These are phyloP conservation scores for Oreochromis spilurus DNA, from an alignment of 2,113 vertebrate species.

Conservation along the genomic window DNA sequence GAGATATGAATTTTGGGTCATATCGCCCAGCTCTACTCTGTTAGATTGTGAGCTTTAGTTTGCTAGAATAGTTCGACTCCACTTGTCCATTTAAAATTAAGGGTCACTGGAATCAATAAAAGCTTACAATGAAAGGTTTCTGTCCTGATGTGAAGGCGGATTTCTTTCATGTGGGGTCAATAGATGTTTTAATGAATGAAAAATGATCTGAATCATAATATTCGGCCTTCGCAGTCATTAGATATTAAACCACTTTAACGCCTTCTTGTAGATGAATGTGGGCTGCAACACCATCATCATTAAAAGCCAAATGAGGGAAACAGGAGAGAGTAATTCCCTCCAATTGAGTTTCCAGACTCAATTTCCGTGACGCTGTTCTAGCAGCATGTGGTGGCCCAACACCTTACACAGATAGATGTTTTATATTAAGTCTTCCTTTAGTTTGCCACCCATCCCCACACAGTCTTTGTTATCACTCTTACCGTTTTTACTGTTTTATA, in stretches of 20 bases:
- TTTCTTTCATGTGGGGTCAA: neutral
- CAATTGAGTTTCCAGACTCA: neutral
- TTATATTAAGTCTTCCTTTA: neutral
- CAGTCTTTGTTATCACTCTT: neutral
- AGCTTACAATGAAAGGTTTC: neutral
- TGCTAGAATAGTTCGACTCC: neutral
- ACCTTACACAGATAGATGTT: neutral
- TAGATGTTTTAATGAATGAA: neutral
- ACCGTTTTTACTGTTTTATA: neutral
- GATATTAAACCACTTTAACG: neutral
- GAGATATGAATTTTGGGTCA: too few relatives aligned
- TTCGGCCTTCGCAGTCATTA: fast-evolving
- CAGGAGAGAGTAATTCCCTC: neutral
- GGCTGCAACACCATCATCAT: neutral
- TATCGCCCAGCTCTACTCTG: too few relatives aligned
- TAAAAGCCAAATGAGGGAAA: neutral
- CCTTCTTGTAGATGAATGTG: neutral
- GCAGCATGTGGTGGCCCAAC: neutral
- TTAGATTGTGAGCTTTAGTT: neutral
- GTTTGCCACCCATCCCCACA: neutral
- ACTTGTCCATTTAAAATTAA: neutral
- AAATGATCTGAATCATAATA: neutral
- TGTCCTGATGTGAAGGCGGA: neutral
- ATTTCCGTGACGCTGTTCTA: neutral
- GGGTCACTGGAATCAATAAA: neutral